phyloP scores from a whole-genome alignment of 2,888 invertebrate species.

The Cosmorhoe ocellata region DNA sequence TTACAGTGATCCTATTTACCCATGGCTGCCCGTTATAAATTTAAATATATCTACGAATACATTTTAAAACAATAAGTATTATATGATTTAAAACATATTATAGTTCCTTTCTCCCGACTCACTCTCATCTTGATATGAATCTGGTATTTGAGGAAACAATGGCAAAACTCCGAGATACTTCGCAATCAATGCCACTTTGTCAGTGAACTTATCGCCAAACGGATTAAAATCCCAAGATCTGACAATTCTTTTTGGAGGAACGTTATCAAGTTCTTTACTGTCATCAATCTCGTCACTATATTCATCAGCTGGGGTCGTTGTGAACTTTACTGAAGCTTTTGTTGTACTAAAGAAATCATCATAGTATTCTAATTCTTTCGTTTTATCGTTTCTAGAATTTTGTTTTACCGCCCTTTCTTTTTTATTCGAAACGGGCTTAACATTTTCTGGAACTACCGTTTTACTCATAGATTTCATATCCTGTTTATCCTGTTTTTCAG shows the following conservation, averaged over 20 bases:
- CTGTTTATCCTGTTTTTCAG: conserved; percentile 21
- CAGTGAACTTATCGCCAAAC: conserved; percentile 43
- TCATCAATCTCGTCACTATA: conserved; percentile 50
- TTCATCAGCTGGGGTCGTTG: conserved; percentile 38
- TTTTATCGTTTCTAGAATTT: conserved; percentile 40
- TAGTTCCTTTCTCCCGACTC: not conserved
- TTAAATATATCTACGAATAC: no score
- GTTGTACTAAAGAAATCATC: conserved; percentile 43
- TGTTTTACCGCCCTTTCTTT: conserved; percentile 37
- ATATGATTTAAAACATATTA: no score
- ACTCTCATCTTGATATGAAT: not conserved
- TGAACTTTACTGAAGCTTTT: conserved; percentile 34
- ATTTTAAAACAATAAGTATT: no score
- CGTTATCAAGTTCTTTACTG: conserved; percentile 43
- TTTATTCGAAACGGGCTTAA: conserved; percentile 28
- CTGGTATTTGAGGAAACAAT: conserved; percentile 52
- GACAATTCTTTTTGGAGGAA: conserved; percentile 37
- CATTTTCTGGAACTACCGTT: conserved; percentile 26
- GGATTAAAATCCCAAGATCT: conserved; percentile 49
- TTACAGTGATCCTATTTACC: no score
- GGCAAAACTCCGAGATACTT: conserved; percentile 52
- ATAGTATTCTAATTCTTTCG: conserved; percentile 53
- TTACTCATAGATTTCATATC: conserved; percentile 36
- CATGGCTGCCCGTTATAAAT: no score
- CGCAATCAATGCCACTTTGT: conserved; percentile 39